Conservation (phyloP, 2,888 invertebrate genomes). For the Dynastes hyllus region DNA sequence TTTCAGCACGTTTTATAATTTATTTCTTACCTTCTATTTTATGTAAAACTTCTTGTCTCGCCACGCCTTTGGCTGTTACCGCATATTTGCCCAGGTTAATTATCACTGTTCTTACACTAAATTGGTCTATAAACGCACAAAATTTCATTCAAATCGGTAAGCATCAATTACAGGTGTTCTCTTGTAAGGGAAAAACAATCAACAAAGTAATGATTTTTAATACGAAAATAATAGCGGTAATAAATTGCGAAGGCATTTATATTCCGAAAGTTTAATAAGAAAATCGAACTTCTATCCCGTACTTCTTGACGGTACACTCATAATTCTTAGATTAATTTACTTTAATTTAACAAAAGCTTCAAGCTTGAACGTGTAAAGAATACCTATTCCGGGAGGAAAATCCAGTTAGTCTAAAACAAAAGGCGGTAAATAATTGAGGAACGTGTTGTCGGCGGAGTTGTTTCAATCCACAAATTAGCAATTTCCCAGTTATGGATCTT, state of each 20-base stretch:
- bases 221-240: constrained; percentile 44
- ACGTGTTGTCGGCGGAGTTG: constrained; percentile 62
- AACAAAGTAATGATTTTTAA: constrained; percentile 45
- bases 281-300: constrained; percentile 49
- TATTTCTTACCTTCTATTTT: no score
- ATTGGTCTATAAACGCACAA: no score
- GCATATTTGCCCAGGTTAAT: no score
- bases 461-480: constrained; percentile 65
- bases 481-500: constrained; percentile 62
- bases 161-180: no score
- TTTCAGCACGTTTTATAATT: no score
- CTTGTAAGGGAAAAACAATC: constrained; percentile 22
- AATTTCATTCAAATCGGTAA: no score
- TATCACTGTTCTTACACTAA: no score
- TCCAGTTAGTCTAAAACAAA: constrained; percentile 67
- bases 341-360: constrained; percentile 66
- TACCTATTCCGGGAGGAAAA: constrained; percentile 60
- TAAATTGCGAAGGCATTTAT: constrained; percentile 51
- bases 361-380: constrained; percentile 64
- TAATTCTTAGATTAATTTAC: constrained; percentile 63
- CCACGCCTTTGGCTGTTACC: no score
- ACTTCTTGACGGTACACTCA: constrained; percentile 56
- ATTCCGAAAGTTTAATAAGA: constrained; percentile 51
- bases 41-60: no score
- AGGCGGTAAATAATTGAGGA: constrained; percentile 67